These are phyloP conservation scores for Idaea straminata DNA, from an alignment of 2,888 invertebrate species.

Conservation along the genomic window DNA sequence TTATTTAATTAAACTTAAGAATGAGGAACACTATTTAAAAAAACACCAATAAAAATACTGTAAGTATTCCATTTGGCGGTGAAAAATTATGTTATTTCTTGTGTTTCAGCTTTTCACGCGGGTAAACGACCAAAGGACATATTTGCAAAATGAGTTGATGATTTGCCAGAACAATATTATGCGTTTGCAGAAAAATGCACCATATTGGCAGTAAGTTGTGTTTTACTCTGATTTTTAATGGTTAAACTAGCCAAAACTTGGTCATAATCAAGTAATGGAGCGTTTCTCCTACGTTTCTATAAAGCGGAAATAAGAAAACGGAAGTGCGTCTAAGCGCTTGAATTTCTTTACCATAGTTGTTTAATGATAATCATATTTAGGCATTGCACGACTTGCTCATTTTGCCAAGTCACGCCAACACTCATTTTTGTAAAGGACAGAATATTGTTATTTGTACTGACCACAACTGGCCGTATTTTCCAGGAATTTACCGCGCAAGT, in stretches of 20 bases:
- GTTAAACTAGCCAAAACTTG: background rate
- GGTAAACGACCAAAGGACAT: constrained; percentile 74
- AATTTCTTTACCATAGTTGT: too few relatives aligned
- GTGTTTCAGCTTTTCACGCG: constrained; percentile 59
- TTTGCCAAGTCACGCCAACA: background rate
- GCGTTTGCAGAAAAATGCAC: constrained; percentile 64
- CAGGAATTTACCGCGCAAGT: constrained; percentile 64
- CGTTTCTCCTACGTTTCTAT: background rate
- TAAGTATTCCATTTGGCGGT: too few relatives aligned
- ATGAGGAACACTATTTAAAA: too few relatives aligned
- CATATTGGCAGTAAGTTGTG: constrained; percentile 71
- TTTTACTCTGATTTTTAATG: background rate
- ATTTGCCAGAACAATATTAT: constrained; percentile 73
- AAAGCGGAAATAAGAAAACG: background rate
- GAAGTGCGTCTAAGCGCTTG: background rate
- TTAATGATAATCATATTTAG: background rate
- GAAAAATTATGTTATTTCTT: background rate
- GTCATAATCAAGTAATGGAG: background rate
- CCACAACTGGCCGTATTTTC: constrained; percentile 36
- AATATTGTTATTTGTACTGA: constrained; percentile 13
- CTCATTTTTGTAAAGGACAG: constrained; percentile 6
- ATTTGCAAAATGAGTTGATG: constrained; percentile 73
- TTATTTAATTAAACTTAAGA: too few relatives aligned
- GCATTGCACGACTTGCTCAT: background rate
- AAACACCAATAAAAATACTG: too few relatives aligned